Conservation (phyloP, 2,797 vertebrate species). For the Pangasius larnaudii region DNA sequence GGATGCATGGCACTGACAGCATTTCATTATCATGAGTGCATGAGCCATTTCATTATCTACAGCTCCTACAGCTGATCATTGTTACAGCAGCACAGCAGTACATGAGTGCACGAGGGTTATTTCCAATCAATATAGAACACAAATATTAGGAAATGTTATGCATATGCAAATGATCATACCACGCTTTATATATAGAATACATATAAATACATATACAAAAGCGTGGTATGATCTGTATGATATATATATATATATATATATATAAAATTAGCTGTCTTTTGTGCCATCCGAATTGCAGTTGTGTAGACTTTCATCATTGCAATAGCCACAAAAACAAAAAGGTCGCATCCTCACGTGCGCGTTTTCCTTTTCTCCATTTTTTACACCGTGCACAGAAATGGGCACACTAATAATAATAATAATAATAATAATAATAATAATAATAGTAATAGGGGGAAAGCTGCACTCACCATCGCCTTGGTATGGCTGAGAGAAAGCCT, state of each 20-base stretch:
- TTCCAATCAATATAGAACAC: too few relatives aligned
- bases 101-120: background rate
- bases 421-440: slow-evolving; percentile 15
- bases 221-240: too few relatives aligned
- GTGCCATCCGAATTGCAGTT: background rate
- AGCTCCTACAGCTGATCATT: background rate
- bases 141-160: background rate
- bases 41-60: slow-evolving; percentile 13
- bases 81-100: background rate
- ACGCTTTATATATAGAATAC: background rate
- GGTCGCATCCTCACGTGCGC: slow-evolving; percentile 19
- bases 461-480: slow-evolving; percentile 20
- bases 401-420: background rate
- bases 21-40: slow-evolving; percentile 14
- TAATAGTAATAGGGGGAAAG: background rate
- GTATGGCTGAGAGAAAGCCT: background rate
- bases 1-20: background rate
- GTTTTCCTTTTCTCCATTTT: background rate
- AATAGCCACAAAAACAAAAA: background rate
- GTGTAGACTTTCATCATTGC: background rate
- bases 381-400: background rate
- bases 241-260: background rate
- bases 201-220: background rate
- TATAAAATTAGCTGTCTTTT: background rate
- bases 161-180: too few relatives aligned